Base-by-base conservation (phyloP, 2,888 invertebrate species). In the Scaptomyza tumidula region DNA sequence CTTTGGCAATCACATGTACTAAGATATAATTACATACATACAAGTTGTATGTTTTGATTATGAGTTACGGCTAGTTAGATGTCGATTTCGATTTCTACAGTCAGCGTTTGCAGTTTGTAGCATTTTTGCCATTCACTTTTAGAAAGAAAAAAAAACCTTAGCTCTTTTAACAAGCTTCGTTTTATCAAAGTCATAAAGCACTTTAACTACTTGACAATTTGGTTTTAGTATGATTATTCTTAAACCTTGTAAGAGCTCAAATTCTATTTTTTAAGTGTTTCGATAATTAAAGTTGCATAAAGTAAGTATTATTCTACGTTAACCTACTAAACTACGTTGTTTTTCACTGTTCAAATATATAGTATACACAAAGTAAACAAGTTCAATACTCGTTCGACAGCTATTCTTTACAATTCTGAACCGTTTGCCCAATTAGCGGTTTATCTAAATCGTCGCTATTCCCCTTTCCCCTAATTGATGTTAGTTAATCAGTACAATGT, bases 11-110 rank as follows among this genome's bases (percentile, higher is more conserved):
- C 54, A 31, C 27, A 35, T 35, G 7, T 19, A 31, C 35, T 35
- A 13, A n/a, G 44, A 53, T 54, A 19, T 19, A 29, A 66, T 55
- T 55, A 55, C n/a, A n/a, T n/a, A n/a, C n/a, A n/a, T n/a, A n/a
- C n/a, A n/a, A n/a, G n/a, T n/a, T 33, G 10, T 6, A 33, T 29
- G 35, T 48, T 39, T 65, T 54, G 46, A 65, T 53, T 64, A 27
- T 14, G 16, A 13, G 13, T 54, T 33, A 14, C 19, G 14, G 33
- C 39, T 19, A 19, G 45, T 64, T 39, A 46, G 33, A 64, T 39
- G 2, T 16, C 16, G 7, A 37, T 13, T 31, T 24, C 45, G 44
- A 53, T 45, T 39, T 29, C 5, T 6, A 6, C 27, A 41, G 24
- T 16, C n/a, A n/a, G 7, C 24, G 37, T 7, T 56, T 7, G 33